Base-by-base conservation (phyloP, 2,113 vertebrate species). In the Microcebus griseorufus region DNA sequence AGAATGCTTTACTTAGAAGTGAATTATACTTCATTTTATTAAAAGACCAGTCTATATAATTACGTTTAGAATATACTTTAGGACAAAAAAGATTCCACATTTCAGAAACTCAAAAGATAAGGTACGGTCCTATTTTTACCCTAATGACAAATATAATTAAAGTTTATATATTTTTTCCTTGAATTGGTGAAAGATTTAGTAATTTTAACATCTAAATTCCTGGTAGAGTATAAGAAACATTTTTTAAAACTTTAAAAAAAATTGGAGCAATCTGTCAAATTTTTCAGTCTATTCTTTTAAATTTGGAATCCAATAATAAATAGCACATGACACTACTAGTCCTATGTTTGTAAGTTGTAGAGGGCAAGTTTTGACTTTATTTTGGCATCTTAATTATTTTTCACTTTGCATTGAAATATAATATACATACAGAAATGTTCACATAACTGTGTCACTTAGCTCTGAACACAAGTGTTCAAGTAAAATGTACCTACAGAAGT, bases 81-180 rank as follows among this genome's bases (percentile, higher is more conserved):
- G 87, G 62, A 88, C n/a, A 37, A 96, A 91, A 92, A 85, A 64
- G 32, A 60, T 32, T 67, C 22, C 14, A 76, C 23, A 91, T 86
- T 89, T 85, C 25, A 95, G 37, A 93, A 95, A 94, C 20, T 73
- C 27, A 85, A 39, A 94, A 96, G 16, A 9, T 65, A 92, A 93
- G 3, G 55, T 27, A 20, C 16, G 75, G 45, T 17, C 67, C 3
- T 25, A 62, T 64, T 93, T 97, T 96, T 67, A 88, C 20, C 37
- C 85, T 90, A 85, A 86, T 53, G 79, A 83, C 8, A 84, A 90
- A 76, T 48, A 88, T 42, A 85, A 88, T 78, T 83, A 65, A 82
- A 2, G 3, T 34, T 79, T 91, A 75, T 9, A 53, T 27, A 14
- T 13, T 94, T 69, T 92, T 60, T 42, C 32, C 27, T 93, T 92